Base-by-base conservation (phyloP, 1,140 invertebrate genomes). In the Platyscapa corneri region DNA sequence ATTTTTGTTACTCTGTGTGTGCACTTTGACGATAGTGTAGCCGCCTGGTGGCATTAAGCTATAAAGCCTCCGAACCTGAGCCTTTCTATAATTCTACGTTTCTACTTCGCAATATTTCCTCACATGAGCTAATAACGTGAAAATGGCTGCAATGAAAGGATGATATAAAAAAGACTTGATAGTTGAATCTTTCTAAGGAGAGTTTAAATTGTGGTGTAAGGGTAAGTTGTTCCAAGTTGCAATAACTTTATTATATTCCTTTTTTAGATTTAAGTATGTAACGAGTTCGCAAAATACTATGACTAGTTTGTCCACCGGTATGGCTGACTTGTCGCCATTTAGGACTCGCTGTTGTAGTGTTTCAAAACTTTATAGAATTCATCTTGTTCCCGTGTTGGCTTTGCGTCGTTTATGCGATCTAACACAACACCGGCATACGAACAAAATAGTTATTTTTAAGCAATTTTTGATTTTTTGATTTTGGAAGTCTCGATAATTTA, bases 251-350 rank as follows among this genome's bases (percentile, higher is more conserved):
- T 12, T 70, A 70, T 23, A 27, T 53, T 49, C 16, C 23, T 32
- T 6, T 27, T 70, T 8, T 60, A 64, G n/a, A 14, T 53, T 32
- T 37, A 79, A n/a, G 32, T 34, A 37, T 39, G 23, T 30, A 42
- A 12, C 23, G 34, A 34, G 27, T 14, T n/a, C 27, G 18, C 30
- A 64, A 8, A 34, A 65, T 10, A 32, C 46, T 60, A 27, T 79
- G n/a, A 46, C 20, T 67, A 30, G 6, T 39, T 80, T 67, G 42
- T 34, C 79, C 20, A 46, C 79, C 79, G 79, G 79, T 81, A 49
- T 81, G 79, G 79, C 65, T 56, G 46, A 81, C 20, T 80, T 23
- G 72, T 83, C 81, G 53, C 49, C 81, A 75, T 83, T 83, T 39
- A 75, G 70, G 49, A 74, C 46, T 39, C 39, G 42, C 42, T 64